Evolutionary conservation across 2,113 vertebrate genomes (phyloP), one percentile per base, ranked within the genome.

Genomic region (Machaerirhynchus nigripectus): DNA sequence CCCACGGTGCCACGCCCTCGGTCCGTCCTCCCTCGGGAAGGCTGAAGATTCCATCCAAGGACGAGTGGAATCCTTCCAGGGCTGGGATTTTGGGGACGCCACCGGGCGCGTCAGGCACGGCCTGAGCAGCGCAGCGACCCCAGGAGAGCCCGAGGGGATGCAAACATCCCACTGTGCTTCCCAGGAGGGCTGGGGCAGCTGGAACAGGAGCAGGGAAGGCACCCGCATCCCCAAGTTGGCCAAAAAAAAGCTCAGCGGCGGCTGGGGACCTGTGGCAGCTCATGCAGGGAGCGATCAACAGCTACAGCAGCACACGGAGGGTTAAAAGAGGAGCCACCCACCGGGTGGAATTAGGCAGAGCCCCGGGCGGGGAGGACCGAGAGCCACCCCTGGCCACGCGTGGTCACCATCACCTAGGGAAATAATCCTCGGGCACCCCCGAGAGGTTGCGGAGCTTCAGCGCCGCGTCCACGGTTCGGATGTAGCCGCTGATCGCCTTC

Each of bases 391-490:
- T 14, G 13, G 15, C 18, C 68, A 11, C 2, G 18, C 15, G 0
- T 0, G 1, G 2, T 31, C 40, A 31, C 42, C 97, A 98, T 99
- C 99, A 99, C 98, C 99, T 99, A 5, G 99, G 99, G 84, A 97
- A 98, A 63, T 99, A 99, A 60, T 99, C 99, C 5, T 98, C 98
- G 1, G 99, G 99, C 7, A 99, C 98, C 20, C 99, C 99, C 0
- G 99, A 98, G 68, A 99, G 98, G 47, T 99, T 99, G 39, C 98
- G 98, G 61, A 98, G 98, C 68, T 95, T 98, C 81, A 99, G 98
- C 11, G 98, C 98, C 0, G 91, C 22, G 28, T 99, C 98, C 86
- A 99, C 99, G 35, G 97, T 99, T 83, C 92, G 98, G 98, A 99
- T 99, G 96, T 99, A 99, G 84, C 98, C 90, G 0, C 98, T 94